Conservation (phyloP, 2,113 vertebrate species). For the Ageneiosus marmoratus region DNA sequence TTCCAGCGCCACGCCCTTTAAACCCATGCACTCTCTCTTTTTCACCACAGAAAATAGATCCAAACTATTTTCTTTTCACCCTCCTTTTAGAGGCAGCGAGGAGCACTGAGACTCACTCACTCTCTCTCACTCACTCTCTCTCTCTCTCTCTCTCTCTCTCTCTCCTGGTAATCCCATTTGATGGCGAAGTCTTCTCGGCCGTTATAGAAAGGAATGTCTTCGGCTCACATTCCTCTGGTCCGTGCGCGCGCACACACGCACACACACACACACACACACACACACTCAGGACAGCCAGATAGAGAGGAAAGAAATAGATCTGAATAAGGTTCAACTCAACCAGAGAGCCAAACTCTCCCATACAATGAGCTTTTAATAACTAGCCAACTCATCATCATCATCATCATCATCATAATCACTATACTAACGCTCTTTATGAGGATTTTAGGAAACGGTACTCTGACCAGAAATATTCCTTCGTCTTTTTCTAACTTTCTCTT, state of each 20-base stretch:
- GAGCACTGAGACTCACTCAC: conserved; percentile 56
- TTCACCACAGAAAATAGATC: conserved; percentile 74
- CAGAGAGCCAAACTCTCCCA: conserved; percentile 40
- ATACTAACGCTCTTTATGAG: background rate
- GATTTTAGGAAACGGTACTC: background rate
- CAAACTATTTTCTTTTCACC: conserved; percentile 70
- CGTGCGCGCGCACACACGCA: background rate
- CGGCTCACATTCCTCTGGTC: conserved; percentile 66
- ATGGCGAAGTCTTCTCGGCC: conserved; percentile 34
- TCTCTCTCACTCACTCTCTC: conserved; percentile 27
- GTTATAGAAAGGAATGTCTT: conserved; percentile 63
- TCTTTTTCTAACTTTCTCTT: background rate
- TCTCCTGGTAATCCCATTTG: conserved; percentile 40
- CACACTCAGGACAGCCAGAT: conserved; percentile 22
- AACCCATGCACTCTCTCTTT: conserved; percentile 15
- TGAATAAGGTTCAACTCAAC: conserved; percentile 35
- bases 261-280: background rate
- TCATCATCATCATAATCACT: conserved; percentile 13
- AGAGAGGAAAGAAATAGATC: background rate
- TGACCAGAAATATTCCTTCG: background rate
- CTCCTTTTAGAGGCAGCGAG: conserved; percentile 58
- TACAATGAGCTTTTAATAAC: conserved; percentile 15
- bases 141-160: conserved; percentile 16
- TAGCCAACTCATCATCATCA: conserved; percentile 26
- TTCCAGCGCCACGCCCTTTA: conserved; percentile 33